These are phyloP conservation scores for Meteorus sp. DNA, from an alignment of 1,140 invertebrate species.

Conservation along the genomic window DNA sequence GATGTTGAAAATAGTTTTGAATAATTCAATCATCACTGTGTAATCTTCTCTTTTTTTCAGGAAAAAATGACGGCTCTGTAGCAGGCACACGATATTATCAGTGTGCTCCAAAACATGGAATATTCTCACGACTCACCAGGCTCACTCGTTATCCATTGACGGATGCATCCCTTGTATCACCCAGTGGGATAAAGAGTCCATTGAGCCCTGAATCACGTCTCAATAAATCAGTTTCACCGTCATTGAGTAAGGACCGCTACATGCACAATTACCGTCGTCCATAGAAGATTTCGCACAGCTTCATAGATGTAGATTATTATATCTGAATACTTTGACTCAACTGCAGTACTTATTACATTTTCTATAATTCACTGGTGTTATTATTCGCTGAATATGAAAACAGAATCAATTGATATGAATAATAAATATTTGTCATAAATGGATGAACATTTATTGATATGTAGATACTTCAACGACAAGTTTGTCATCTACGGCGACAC, in stretches of 20 bases:
- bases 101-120: slow-evolving; percentile 89
- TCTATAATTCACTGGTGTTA: background rate
- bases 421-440: slow-evolving; percentile 2
- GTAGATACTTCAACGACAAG: slow-evolving; percentile 69
- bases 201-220: slow-evolving; percentile 47
- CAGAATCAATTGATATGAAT: background rate
- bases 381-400: slow-evolving; percentile 2
- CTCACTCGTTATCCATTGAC: slow-evolving; percentile 74
- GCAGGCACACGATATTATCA: slow-evolving; percentile 90
- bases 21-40: background rate
- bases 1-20: background rate
- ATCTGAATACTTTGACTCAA: background rate
- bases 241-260: slow-evolving; percentile 53
- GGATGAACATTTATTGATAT: slow-evolving; percentile 22
- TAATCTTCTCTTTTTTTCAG: slow-evolving; percentile 54
- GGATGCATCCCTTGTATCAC: slow-evolving; percentile 43
- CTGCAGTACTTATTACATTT: background rate
- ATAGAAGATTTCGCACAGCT: slow-evolving; percentile 28
- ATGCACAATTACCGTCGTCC: slow-evolving; percentile 37
- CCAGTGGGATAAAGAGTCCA: slow-evolving; percentile 50
- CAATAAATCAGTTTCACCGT: slow-evolving; percentile 50
- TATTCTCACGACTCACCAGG: slow-evolving; percentile 89
- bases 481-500: slow-evolving; percentile 56
- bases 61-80: slow-evolving; percentile 97
- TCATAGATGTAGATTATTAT: slow-evolving; percentile 4